phyloP scores from a whole-genome alignment of 2,888 invertebrate species.

The Agonopterix heracliana region DNA sequence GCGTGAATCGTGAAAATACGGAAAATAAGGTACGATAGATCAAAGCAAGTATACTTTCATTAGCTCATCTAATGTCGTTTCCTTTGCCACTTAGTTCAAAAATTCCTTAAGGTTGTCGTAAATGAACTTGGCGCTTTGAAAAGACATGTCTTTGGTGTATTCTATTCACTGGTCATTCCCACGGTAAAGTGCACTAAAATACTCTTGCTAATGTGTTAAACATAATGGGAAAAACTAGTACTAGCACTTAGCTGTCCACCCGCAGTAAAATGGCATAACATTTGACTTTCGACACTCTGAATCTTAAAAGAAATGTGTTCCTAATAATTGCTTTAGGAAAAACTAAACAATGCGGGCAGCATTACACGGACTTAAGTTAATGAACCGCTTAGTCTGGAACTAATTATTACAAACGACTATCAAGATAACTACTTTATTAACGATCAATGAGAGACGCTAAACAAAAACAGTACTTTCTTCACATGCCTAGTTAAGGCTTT shows the following conservation, averaged over 20 bases:
- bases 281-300: constrained; percentile 6
- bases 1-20: too few relatives aligned
- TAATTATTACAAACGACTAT: constrained; percentile 20
- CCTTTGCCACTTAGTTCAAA: too few relatives aligned
- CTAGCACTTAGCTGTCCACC: constrained; percentile 38
- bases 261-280: constrained; percentile 7
- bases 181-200: constrained; percentile 44
- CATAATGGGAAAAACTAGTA: constrained; percentile 50
- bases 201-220: constrained; percentile 42
- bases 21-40: too few relatives aligned
- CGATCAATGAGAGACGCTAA: constrained; percentile 11
- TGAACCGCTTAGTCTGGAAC: constrained; percentile 16
- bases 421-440: constrained; percentile 19
- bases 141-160: not conserved
- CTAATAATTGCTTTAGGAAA: not conserved
- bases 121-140: too few relatives aligned
- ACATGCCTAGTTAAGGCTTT: too few relatives aligned
- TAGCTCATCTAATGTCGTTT: too few relatives aligned
- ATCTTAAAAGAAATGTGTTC: constrained; percentile 1
- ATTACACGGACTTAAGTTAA: constrained; percentile 4
- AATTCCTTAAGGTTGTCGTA: too few relatives aligned
- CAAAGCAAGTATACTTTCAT: too few relatives aligned
- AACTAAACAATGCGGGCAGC: not conserved
- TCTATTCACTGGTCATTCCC: constrained; percentile 49
- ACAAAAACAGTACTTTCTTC: constrained; percentile 13